These are phyloP conservation scores for Apodemus agrarius DNA, from an alignment of 2,797 vertebrate species.

Conservation along the genomic window DNA sequence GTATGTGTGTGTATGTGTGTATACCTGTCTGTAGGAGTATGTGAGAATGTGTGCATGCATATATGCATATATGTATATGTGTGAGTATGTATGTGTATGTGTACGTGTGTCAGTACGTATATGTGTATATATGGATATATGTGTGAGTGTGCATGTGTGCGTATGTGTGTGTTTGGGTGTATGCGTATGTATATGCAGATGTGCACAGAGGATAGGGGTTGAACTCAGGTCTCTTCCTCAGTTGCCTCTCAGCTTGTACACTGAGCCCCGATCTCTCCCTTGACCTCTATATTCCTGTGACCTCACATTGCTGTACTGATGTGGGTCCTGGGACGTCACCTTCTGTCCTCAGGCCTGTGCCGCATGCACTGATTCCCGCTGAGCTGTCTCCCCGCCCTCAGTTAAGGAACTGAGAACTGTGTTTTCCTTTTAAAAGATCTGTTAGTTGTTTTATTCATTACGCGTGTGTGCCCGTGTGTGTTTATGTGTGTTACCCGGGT, in stretches of 20 bases:
- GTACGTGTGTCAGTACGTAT: too few species aligned
- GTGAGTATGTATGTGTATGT: not conserved
- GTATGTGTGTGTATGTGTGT: too few species aligned
- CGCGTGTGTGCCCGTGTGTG: not conserved
- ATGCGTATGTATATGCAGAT: not conserved
- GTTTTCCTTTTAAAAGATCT: not conserved
- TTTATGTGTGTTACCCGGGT: not conserved
- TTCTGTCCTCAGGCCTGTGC: not conserved
- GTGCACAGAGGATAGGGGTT: not conserved
- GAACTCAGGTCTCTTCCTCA: not conserved
- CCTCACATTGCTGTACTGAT: not conserved
- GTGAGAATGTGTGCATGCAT: not conserved
- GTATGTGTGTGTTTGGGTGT: too few species aligned
- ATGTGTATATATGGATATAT: not conserved
- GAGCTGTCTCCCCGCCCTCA: not conserved
- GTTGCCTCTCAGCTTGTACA: not conserved
- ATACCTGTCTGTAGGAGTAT: too few species aligned
- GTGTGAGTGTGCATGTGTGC: not conserved
- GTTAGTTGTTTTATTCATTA: not conserved
- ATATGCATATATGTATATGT: not conserved
- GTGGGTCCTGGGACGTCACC: not conserved
- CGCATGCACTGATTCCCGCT: too few species aligned
- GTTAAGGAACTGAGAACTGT: not conserved
- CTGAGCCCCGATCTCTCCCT: not conserved
- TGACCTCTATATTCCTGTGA: not conserved